Evolutionary conservation across 2,797 vertebrate genomes (phyloP).

Genomic region (Acanthis flammea): DNA sequence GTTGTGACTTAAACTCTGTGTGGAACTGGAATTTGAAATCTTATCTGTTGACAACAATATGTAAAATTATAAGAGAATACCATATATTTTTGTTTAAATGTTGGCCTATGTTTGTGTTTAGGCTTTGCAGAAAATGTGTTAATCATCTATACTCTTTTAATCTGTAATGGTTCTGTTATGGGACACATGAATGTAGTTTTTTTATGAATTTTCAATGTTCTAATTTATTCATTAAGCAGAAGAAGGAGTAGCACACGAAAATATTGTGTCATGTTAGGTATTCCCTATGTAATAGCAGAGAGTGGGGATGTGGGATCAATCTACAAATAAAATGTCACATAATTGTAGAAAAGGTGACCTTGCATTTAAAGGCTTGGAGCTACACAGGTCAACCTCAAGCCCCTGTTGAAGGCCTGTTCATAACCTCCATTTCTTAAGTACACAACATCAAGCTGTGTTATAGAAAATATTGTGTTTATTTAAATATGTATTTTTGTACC

Average conservation of each 20-base stretch:
- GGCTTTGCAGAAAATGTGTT: not conserved
- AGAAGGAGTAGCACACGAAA: not conserved
- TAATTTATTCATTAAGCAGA: slow-evolving; percentile 42
- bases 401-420: not conserved
- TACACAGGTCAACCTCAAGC: not conserved
- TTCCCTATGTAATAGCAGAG: not conserved
- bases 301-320: not conserved
- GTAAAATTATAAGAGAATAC: not conserved
- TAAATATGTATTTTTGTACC: not conserved
- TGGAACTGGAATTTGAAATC: not conserved
- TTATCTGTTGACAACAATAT: not conserved
- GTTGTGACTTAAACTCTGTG: not conserved
- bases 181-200: slow-evolving; percentile 32
- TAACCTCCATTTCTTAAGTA: not conserved
- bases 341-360: not conserved
- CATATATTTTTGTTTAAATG: not conserved
- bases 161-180: slow-evolving; percentile 37
- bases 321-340: not conserved
- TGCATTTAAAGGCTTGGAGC: not conserved
- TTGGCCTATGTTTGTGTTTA: not conserved
- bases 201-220: slow-evolving; percentile 42
- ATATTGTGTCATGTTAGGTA: not conserved
- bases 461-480: not conserved
- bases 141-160: slow-evolving; percentile 36
- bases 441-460: not conserved